Percentiles rank a stretch among this genome's conserved stretches.
These are phyloP conservation scores for Craniophora ligustri DNA, from an alignment of 2,888 invertebrate genomes.

Conservation along the genomic window DNA sequence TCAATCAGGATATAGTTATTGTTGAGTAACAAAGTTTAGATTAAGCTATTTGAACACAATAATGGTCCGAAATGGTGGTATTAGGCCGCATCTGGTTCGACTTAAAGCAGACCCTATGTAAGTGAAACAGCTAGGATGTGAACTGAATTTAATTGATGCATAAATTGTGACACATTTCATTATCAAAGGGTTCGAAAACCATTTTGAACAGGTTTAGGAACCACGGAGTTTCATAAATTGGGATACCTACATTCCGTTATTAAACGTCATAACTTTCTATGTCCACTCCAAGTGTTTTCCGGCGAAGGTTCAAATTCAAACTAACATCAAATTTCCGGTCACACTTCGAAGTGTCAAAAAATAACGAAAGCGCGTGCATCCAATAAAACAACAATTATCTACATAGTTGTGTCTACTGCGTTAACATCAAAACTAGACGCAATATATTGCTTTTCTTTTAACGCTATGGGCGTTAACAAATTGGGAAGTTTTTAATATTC, in stretches of 20 bases:
- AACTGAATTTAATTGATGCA: background rate
- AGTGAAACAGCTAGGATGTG: background rate
- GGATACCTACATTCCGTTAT: constrained; percentile 20
- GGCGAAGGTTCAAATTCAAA: constrained; percentile 3
- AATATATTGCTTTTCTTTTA: constrained; percentile 21
- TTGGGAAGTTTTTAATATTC: constrained; percentile 47
- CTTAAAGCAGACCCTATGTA: background rate
- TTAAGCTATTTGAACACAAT: background rate
- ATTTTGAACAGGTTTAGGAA: constrained; percentile 5
- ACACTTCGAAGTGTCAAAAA: constrained; percentile 6
- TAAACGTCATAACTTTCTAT: constrained; percentile 39
- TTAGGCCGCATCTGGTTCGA: background rate
- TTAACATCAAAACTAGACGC: constrained; percentile 16
- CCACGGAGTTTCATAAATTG: constrained; percentile 34
- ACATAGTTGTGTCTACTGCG: constrained; percentile 1
- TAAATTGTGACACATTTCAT: constrained; percentile 6
- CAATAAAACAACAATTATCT: constrained; percentile 9
- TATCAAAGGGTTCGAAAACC: constrained; percentile 3
- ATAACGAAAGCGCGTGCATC: constrained; percentile 16
- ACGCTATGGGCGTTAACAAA: constrained; percentile 35
- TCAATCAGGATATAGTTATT: too few relatives aligned
- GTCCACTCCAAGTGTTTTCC: constrained; percentile 9
- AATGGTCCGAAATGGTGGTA: background rate
- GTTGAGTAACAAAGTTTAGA: background rate
- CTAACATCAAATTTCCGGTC: constrained; percentile 18